phyloP scores from a whole-genome alignment of 2,797 vertebrate genomes.

The Galagoides demidoff region DNA sequence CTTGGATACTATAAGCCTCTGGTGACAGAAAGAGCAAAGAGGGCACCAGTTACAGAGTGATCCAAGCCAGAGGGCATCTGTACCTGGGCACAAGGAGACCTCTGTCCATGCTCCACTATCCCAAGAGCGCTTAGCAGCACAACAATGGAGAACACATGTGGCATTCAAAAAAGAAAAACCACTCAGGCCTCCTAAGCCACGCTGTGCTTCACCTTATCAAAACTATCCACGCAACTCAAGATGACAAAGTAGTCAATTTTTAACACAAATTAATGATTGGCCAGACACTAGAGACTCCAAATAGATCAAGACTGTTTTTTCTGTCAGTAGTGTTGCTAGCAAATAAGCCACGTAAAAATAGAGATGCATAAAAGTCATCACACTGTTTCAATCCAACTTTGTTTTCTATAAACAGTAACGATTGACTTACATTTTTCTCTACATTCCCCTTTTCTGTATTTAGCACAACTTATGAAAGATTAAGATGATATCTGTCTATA shows the following conservation, averaged over 20 bases:
- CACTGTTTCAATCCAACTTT: not conserved
- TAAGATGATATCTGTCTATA: constrained; percentile 42
- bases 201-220: not conserved
- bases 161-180: not conserved
- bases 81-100: fast-evolving
- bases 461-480: constrained; percentile 66
- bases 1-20: not conserved
- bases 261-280: not conserved
- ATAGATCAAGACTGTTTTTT: not conserved
- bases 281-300: not conserved
- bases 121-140: not conserved
- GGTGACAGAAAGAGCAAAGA: not conserved
- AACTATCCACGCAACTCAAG: not conserved
- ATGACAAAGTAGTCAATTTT: not conserved
- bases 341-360: not conserved
- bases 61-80: not conserved
- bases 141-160: no score
- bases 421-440: constrained; percentile 56
- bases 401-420: constrained; percentile 6
- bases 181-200: not conserved
- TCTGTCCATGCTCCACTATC: not conserved
- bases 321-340: not conserved
- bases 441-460: constrained; percentile 45
- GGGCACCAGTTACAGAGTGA: not conserved
- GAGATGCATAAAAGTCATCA: not conserved